Evolutionary conservation across 2,888 invertebrate species (phyloP).

Genomic region (Baronia brevicornis): DNA sequence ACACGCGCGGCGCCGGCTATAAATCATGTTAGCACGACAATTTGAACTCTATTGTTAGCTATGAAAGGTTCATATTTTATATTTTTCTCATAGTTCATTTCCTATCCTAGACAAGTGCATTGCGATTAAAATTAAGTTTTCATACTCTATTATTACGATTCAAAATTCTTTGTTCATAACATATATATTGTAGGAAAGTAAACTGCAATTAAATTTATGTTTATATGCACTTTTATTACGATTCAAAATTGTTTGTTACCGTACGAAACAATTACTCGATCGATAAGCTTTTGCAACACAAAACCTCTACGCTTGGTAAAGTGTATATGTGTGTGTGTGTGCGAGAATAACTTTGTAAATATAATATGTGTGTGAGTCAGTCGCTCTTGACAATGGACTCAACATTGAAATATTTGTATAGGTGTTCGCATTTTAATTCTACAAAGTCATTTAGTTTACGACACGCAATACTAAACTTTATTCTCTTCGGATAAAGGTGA

Average conservation of each 20-base stretch:
- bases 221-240: too few species aligned
- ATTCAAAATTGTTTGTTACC: too few species aligned
- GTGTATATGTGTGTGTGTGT: conserved; percentile 8
- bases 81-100: too few species aligned
- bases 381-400: conserved; percentile 28
- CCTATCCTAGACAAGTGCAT: too few species aligned
- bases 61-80: conserved; percentile 20
- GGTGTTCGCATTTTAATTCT: conserved; percentile 6
- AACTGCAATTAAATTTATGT: too few species aligned
- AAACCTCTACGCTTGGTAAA: conserved; percentile 38
- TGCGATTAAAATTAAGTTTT: too few species aligned
- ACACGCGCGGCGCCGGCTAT: conserved; percentile 12
- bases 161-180: too few species aligned
- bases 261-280: too few species aligned
- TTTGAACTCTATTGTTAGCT: conserved; percentile 20
- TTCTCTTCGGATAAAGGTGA: too few species aligned
- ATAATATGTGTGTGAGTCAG: conserved; percentile 6
- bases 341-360: conserved; percentile 8
- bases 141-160: too few species aligned
- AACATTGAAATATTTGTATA: conserved; percentile 10
- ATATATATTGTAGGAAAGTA: too few species aligned
- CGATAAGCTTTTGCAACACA: conserved; percentile 31
- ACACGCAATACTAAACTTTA: too few species aligned
- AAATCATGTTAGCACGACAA: conserved; percentile 18
- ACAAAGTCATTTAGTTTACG: conserved; percentile 9